phyloP scores from a whole-genome alignment of 2,888 invertebrate species.

The Busseola fusca region DNA sequence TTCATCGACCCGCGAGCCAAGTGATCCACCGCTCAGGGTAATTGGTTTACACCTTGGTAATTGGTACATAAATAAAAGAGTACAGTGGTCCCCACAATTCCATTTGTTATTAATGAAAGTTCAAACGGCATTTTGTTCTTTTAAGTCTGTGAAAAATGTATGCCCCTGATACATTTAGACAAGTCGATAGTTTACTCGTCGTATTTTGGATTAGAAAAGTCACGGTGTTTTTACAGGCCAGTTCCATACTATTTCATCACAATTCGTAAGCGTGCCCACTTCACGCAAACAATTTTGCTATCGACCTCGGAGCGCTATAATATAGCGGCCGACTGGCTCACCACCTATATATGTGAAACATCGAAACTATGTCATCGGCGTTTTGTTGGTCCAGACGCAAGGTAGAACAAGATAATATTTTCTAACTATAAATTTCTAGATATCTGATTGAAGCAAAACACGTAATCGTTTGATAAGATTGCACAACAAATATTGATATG shows the following conservation, averaged over 20 bases:
- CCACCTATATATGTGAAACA: constrained; percentile 21
- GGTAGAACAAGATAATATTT: background rate
- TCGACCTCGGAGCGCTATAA: background rate
- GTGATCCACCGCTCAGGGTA: constrained; percentile 85
- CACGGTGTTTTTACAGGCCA: background rate
- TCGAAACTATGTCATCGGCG: constrained; percentile 16
- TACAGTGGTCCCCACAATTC: background rate
- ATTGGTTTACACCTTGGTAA: constrained; percentile 12
- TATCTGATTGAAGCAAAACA: background rate
- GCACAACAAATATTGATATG: constrained; percentile 3
- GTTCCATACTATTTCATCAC: background rate
- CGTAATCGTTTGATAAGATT: background rate
- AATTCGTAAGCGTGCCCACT: constrained; percentile 15
- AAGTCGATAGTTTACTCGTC: background rate
- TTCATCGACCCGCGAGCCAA: constrained; percentile 90
- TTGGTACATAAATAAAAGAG: constrained; percentile 13
- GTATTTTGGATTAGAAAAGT: background rate
- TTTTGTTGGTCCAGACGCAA: background rate
- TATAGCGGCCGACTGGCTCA: constrained; percentile 16
- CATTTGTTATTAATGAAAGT: background rate
- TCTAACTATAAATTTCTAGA: background rate
- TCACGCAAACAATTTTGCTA: constrained; percentile 14
- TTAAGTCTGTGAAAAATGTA: background rate
- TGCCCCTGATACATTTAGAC: background rate
- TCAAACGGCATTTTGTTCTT: too few species aligned